Base-by-base conservation (phyloP, 2,888 invertebrate genomes). In the Pollenia angustigena region DNA sequence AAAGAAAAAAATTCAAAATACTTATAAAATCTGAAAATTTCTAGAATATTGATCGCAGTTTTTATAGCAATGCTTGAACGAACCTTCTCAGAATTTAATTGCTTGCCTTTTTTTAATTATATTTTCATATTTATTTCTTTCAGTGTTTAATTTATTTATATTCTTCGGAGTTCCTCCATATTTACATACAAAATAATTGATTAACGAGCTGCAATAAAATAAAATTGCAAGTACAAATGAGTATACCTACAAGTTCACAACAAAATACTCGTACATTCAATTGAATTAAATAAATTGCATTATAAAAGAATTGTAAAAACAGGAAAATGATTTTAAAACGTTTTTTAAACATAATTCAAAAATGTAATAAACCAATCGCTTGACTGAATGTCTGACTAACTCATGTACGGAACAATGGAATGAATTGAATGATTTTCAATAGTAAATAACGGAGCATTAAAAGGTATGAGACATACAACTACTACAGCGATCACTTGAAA, bases 321-420 rank as follows among this genome's bases (percentile, higher is more conserved):
- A 75, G 81, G 69, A 74, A 68, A 80, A 54, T 18, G 54, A n/a
- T n/a, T 48, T 68, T 69, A 80, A 79, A 79, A 74, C 79, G 84
- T 68, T 52, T 79, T 74, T 60, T 32, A 79, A 68, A 44, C 66
- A 74, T 79, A 82, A 82, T 76, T 82, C 60, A 76, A 44, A 62
- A 64, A 14, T 2, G 58, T n/a, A 16, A 16, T 54, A 3, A 64
- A 64, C 44, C 40, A 46, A 11, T 62, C n/a, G 62, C n/a, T 42
- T 50, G 76, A 44, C 32, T 64, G 7, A 75, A 50, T 62, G 18
- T 42, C 62, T 40, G 50, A 75, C 40, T 50, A 50, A 62, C 8
- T 42, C 2, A 69, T 12, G 11, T 18, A n/a, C n/a, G 14, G 6
- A 52, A 52, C 4, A 44, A 64, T 18, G 54, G 11, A 4, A 18